Percentiles rank a stretch among this genome's conserved stretches.
These are phyloP conservation scores for Melanargia galathea DNA, from an alignment of 2,888 invertebrate genomes.

Conservation along the genomic window DNA sequence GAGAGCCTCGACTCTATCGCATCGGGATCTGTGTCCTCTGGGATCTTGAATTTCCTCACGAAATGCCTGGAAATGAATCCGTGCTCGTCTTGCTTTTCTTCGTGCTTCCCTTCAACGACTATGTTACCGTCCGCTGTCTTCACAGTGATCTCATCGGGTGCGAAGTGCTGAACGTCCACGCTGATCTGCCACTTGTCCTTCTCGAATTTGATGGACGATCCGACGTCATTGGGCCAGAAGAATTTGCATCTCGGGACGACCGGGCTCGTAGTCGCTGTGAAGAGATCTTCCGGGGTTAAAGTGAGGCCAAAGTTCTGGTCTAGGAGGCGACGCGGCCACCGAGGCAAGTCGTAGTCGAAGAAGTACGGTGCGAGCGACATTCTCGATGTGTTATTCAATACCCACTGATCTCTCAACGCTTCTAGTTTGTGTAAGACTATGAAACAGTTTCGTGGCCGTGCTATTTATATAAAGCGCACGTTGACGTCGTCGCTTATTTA, in stretches of 20 bases:
- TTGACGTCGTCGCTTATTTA: conserved; percentile 43
- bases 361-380: conserved; percentile 68
- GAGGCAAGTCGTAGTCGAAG: conserved; percentile 61
- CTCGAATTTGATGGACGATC: conserved; percentile 76
- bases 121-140: conserved; percentile 87
- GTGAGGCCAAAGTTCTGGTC: conserved; percentile 74
- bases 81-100: conserved; percentile 88
- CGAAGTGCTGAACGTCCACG: conserved; percentile 89
- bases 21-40: conserved; percentile 86
- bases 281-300: conserved; percentile 67
- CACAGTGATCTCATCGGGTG: conserved; percentile 89
- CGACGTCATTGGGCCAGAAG: conserved; percentile 71
- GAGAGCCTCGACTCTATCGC: conserved; percentile 87
- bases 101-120: conserved; percentile 89
- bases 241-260: conserved; percentile 51
- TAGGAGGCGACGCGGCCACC: conserved; percentile 67
- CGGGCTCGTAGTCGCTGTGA: conserved; percentile 55
- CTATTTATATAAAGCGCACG: conserved; percentile 48
- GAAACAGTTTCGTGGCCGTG: conserved; percentile 30
- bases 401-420: conserved; percentile 32
- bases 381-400: conserved; percentile 34
- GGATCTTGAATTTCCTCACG: conserved; percentile 86
- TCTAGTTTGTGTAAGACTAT: conserved; percentile 44
- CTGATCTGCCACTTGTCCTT: conserved; percentile 85
- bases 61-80: conserved; percentile 89